phyloP scores from a whole-genome alignment of 2,888 invertebrate genomes.

The Plebejus argus region DNA sequence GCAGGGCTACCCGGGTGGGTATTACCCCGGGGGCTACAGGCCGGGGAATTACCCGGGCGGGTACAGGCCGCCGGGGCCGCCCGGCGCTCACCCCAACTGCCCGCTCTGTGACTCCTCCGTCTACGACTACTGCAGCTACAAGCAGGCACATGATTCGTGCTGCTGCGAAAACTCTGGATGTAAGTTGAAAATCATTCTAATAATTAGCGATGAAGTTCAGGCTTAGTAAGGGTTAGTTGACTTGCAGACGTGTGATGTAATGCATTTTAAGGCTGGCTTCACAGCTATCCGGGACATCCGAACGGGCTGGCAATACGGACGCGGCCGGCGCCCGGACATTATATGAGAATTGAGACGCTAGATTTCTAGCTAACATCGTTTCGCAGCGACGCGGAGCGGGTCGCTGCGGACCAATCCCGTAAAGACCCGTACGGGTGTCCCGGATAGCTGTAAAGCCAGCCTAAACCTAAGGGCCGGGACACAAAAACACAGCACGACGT shows the following conservation, averaged over 20 bases:
- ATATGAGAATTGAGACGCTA: no score
- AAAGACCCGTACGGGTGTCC: no score
- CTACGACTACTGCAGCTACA: constrained; percentile 87
- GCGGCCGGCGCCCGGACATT: no score
- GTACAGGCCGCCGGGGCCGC: constrained; percentile 58
- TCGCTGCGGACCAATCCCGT: no score
- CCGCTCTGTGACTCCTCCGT: constrained; percentile 89
- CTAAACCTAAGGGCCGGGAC: no score
- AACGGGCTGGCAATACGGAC: no score
- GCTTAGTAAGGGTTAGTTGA: not conserved
- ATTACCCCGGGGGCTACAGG: constrained; percentile 47
- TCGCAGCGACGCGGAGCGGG: no score
- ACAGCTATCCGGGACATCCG: no score
- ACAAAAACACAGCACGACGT: no score
- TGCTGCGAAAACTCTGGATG: constrained; percentile 82
- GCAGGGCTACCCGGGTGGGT: constrained; percentile 37
- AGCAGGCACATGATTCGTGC: constrained; percentile 88
- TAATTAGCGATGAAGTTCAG: not conserved
- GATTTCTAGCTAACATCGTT: no score
- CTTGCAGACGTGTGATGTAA: not conserved
- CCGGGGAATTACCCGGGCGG: constrained; percentile 46
- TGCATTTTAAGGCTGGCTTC: no score
- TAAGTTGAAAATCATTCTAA: constrained; percentile 52
- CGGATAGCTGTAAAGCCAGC: no score
- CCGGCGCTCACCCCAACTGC: constrained; percentile 80